These are phyloP conservation scores for Radopholus similis DNA, from an alignment of 1,140 invertebrate genomes.

Conservation along the genomic window DNA sequence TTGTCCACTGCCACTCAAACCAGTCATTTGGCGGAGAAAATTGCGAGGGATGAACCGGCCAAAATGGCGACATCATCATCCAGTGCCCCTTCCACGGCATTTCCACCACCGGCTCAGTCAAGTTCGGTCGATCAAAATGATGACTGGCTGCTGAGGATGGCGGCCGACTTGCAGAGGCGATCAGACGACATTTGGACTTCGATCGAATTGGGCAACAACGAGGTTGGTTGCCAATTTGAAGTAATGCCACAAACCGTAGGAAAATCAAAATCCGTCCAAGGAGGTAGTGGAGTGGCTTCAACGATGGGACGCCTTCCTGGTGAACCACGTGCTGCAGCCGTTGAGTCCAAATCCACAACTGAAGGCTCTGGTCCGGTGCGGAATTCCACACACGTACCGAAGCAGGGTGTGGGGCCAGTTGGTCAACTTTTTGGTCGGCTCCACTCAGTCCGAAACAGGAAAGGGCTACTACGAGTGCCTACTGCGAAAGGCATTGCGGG, in stretches of 20 bases:
- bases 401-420: constrained; percentile 54
- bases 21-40: no score
- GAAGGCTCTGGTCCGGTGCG: constrained; percentile 57
- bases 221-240: not conserved
- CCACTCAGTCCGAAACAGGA: constrained; percentile 43
- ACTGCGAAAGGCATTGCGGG: constrained; percentile 34
- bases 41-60: no score
- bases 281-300: constrained; percentile 40
- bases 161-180: constrained; percentile 35
- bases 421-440: constrained; percentile 44
- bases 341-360: constrained; percentile 40
- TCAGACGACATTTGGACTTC: constrained; percentile 33
- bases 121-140: not conserved
- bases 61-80: not conserved
- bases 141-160: constrained; percentile 26
- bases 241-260: not conserved
- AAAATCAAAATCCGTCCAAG: constrained; percentile 8
- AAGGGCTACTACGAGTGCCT: constrained; percentile 60
- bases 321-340: constrained; percentile 35
- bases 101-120: not conserved
- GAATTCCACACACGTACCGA: constrained; percentile 61
- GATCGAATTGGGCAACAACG: constrained; percentile 16
- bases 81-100: not conserved
- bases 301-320: constrained; percentile 38
- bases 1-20: no score